Conservation (phyloP, 2,888 invertebrate genomes). For the Hydropsyche betteni region DNA sequence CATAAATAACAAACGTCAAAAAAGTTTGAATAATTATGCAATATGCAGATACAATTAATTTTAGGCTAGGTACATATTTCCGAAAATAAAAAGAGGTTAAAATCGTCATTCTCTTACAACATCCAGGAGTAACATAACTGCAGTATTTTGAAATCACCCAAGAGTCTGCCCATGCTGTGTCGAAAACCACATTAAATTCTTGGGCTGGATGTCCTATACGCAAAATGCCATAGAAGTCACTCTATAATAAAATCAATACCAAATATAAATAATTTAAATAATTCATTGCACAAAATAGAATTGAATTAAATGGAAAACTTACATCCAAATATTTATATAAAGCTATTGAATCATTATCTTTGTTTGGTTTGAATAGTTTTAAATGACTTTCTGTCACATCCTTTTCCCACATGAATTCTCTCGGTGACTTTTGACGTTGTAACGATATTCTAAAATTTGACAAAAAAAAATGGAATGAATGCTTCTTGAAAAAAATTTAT, state of each 20-base stretch:
- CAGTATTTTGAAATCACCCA: conserved; percentile 64
- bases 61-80: background rate
- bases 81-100: conserved; percentile 14
- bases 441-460: conserved; percentile 54
- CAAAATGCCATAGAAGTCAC: conserved; percentile 63
- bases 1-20: too few species aligned
- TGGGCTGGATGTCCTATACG: conserved; percentile 62
- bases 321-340: conserved; percentile 59
- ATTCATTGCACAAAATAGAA: background rate
- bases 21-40: background rate
- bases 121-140: conserved; percentile 57
- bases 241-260: conserved; percentile 55
- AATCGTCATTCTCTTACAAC: conserved; percentile 58
- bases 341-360: conserved; percentile 57
- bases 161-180: conserved; percentile 62
- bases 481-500: too few species aligned
- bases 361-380: conserved; percentile 42
- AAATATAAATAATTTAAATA: background rate
- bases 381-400: conserved; percentile 53
- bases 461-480: conserved; percentile 24
- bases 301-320: conserved; percentile 53
- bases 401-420: conserved; percentile 54
- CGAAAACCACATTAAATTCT: conserved; percentile 61
- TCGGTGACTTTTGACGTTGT: conserved; percentile 54
- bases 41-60: background rate